Evolutionary conservation across 2,113 vertebrate genomes (phyloP).

Genomic region (Dasyurus viverrinus): DNA sequence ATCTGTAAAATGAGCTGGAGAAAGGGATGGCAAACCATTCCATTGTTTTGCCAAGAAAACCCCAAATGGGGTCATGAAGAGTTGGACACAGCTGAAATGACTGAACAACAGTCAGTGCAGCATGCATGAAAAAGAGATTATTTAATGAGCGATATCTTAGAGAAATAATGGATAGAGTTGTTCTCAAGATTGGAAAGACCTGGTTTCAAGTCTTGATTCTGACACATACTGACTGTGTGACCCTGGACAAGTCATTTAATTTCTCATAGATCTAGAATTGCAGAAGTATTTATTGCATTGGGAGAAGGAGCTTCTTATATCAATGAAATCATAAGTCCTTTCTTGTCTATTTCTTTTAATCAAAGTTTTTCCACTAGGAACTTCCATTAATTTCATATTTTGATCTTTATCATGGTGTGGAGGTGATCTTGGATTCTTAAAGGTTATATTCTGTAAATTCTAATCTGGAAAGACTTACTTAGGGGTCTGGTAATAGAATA

Average conservation of each 20-base stretch:
- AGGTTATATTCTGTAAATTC: not conserved
- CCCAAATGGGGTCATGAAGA: not conserved
- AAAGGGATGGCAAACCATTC: not conserved
- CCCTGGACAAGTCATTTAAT: not conserved
- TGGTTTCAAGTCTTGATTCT: not conserved
- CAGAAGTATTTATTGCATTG: not conserved
- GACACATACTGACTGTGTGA: not conserved
- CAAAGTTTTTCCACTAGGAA: not conserved
- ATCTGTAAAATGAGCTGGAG: not conserved
- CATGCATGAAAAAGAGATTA: not conserved
- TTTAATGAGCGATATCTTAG: not conserved
- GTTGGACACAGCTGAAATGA: not conserved
- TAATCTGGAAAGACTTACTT: not conserved
- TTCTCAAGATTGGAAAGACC: not conserved
- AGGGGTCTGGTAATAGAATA: not conserved
- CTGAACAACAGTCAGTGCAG: not conserved
- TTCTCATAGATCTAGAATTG: not conserved
- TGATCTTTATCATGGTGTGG: not conserved
- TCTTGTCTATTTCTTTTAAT: not conserved
- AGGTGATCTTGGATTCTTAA: not conserved
- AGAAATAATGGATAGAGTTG: not conserved
- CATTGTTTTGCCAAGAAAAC: not conserved
- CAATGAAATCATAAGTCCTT: not conserved
- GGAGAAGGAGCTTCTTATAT: not conserved
- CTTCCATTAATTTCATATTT: not conserved